Evolutionary conservation across 2,797 vertebrate species (phyloP).

Genomic region (Tokudaia muenninki): DNA sequence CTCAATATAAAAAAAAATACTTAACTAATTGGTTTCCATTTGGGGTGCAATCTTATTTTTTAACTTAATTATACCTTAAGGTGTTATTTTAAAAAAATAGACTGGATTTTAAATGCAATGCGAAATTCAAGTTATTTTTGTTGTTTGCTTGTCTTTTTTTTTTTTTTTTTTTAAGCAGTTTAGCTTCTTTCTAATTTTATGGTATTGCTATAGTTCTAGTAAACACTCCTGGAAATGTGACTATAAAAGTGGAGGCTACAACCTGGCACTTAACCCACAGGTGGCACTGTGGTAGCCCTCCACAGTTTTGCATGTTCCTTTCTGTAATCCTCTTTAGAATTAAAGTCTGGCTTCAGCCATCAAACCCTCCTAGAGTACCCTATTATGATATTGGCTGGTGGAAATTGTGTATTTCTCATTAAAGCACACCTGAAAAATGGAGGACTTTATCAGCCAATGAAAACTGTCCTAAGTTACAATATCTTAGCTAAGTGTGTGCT

Average conservation of each 20-base stretch:
- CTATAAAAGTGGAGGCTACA: neutral
- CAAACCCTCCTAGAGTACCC: neutral
- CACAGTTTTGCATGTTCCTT: neutral
- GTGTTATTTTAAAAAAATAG: neutral
- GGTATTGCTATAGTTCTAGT: neutral
- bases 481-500: neutral
- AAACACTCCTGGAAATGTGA: conserved; percentile 12
- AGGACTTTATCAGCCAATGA: neutral
- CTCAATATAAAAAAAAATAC: neutral
- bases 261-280: neutral
- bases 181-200: neutral
- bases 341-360: neutral
- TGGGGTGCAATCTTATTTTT: neutral
- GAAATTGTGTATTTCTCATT: neutral
- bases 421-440: neutral
- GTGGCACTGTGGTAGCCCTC: neutral
- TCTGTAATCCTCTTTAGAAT: conserved; percentile 9
- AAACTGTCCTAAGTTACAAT: neutral
- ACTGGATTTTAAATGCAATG: conserved; percentile 12
- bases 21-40: neutral
- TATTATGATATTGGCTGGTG: neutral
- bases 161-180: neutral
- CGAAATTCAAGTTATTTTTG: neutral
- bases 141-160: neutral
- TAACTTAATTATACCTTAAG: neutral